phyloP scores from a whole-genome alignment of 2,797 vertebrate species.

The Sebastiscus tertius region DNA sequence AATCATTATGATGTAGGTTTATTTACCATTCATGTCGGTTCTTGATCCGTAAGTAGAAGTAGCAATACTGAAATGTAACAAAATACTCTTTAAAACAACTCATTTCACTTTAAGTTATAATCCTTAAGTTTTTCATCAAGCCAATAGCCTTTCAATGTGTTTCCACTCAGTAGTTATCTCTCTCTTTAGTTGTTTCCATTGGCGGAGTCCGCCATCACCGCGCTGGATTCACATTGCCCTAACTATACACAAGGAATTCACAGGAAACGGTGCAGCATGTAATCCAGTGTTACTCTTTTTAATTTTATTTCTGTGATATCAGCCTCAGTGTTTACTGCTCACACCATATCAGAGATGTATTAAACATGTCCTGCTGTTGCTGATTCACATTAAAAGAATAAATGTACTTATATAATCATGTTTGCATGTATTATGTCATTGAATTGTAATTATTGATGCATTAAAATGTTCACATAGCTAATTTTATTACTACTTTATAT shows the following conservation, averaged over 20 bases:
- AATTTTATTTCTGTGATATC: background rate
- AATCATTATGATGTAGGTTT: background rate
- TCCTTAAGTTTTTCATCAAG: too few relatives aligned
- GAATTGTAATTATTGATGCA: background rate
- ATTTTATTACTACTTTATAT: background rate
- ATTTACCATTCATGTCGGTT: background rate
- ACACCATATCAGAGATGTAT: background rate
- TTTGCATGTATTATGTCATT: background rate
- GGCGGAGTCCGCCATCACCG: too few relatives aligned
- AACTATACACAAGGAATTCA: background rate
- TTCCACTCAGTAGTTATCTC: background rate
- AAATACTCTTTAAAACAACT: too few relatives aligned
- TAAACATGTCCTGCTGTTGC: too few relatives aligned
- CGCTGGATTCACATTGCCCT: too few relatives aligned
- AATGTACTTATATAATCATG: background rate
- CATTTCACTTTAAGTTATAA: too few relatives aligned
- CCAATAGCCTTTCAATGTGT: background rate
- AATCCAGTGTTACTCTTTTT: background rate
- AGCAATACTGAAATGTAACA: background rate
- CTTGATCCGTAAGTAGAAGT: background rate
- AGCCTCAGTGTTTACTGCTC: background rate
- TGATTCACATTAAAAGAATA: background rate
- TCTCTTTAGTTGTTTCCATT: background rate
- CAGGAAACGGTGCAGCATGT: background rate
- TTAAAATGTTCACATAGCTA: background rate